These are phyloP conservation scores for Plestiodon gilberti DNA, from an alignment of 2,113 vertebrate species.

Conservation along the genomic window DNA sequence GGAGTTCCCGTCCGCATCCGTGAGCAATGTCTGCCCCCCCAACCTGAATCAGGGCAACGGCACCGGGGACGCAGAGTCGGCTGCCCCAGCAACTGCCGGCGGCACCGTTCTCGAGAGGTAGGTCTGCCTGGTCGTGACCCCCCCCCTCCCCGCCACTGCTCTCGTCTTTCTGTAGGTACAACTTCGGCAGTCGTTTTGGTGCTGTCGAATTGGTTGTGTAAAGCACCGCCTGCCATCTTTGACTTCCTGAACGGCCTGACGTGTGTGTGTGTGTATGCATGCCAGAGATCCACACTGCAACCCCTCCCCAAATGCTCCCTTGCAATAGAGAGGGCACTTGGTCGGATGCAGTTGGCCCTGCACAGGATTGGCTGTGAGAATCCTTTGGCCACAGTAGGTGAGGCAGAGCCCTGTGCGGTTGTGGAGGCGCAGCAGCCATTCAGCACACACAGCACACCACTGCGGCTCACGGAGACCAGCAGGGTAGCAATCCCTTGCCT, in stretches of 20 bases:
- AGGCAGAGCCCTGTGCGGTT: too few species aligned
- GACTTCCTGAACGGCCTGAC: background rate
- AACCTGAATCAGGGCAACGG: slow-evolving; percentile 92
- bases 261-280: background rate
- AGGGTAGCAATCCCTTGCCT: too few species aligned
- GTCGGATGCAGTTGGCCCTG: too few species aligned
- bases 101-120: slow-evolving; percentile 97
- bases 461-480: too few species aligned
- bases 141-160: background rate
- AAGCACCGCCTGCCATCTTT: background rate
- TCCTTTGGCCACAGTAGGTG: too few species aligned
- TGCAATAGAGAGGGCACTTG: too few species aligned
- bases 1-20: slow-evolving; percentile 93
- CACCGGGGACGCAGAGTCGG: slow-evolving; percentile 84
- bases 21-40: slow-evolving; percentile 93
- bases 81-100: slow-evolving; percentile 80
- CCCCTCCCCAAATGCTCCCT: too few species aligned
- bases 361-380: too few species aligned
- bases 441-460: too few species aligned
- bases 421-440: too few species aligned
- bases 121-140: background rate
- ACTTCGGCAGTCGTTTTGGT: background rate
- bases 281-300: background rate
- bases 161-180: background rate
- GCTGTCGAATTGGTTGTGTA: background rate